phyloP scores from a whole-genome alignment of 2,888 invertebrate genomes.

The Cyclophora albipunctata region DNA sequence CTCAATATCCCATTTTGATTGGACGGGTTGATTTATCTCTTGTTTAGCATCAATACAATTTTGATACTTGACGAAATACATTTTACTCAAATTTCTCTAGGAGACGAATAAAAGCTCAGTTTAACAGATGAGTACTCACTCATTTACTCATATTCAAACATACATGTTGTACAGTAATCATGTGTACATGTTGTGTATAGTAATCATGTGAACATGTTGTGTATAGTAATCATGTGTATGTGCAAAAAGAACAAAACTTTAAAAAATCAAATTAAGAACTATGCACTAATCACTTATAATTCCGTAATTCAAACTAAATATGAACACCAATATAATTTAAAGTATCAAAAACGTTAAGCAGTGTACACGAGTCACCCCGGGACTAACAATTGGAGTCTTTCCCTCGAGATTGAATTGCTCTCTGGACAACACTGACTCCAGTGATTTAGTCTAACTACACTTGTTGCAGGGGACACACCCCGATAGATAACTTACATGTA shows the following conservation, averaged over 20 bases:
- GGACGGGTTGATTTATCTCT: conserved; percentile 70
- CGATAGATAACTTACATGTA: conserved; percentile 40
- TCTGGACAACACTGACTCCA: conserved; percentile 46
- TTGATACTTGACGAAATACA: conserved; percentile 39
- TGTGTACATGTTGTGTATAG: no score
- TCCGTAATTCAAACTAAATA: no score
- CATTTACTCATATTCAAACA: no score
- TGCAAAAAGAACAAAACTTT: no score
- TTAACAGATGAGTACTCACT: no score
- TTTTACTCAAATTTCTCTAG: no score
- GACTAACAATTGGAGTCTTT: conserved; percentile 44
- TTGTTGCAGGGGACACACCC: conserved; percentile 47
- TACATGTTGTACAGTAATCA: no score
- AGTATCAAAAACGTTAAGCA: conserved; percentile 43
- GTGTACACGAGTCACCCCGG: conserved; percentile 21
- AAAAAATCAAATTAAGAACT: no score
- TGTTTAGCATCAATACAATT: conserved; percentile 44
- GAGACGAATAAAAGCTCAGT: no score
- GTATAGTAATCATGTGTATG: no score
- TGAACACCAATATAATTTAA: background rate
- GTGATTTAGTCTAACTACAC: conserved; percentile 70
- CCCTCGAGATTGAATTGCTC: conserved; percentile 56
- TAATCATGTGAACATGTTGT: no score
- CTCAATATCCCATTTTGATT: conserved; percentile 71
- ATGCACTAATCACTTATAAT: no score